Percentiles rank a stretch among this genome's conserved stretches.
These are phyloP conservation scores for Stramonita haemastoma DNA, from an alignment of 2,888 invertebrate species.

Conservation along the genomic window DNA sequence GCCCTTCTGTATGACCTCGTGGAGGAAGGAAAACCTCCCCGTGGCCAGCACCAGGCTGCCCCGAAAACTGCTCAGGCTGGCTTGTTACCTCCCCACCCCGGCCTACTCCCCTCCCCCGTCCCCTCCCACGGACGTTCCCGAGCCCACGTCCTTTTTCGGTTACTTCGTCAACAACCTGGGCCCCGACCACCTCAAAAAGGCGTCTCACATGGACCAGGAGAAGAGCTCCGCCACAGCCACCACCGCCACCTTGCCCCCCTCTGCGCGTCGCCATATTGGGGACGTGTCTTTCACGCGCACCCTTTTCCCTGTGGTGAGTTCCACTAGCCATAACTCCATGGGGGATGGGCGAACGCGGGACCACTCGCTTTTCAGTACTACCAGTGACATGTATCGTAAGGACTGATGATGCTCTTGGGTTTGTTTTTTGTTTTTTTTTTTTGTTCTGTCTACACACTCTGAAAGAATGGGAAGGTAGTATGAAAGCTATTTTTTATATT, in stretches of 20 bases:
- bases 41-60: slow-evolving; percentile 19
- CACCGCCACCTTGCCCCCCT: background rate
- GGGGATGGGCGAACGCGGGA: background rate
- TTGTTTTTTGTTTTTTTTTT: too few species aligned
- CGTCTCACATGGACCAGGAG: too few species aligned
- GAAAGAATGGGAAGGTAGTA: too few species aligned
- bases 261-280: background rate
- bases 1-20: background rate
- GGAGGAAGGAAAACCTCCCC: slow-evolving; percentile 24
- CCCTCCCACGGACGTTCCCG: slow-evolving; percentile 15
- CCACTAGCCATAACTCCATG: background rate
- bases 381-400: background rate
- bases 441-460: background rate
- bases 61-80: background rate
- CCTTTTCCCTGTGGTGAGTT: background rate
- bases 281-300: background rate
- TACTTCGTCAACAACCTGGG: slow-evolving; percentile 19
- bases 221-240: background rate
- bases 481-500: background rate
- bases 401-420: too few species aligned
- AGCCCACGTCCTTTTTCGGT: slow-evolving; percentile 20
- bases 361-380: background rate
- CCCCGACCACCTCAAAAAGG: background rate
- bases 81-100: slow-evolving; percentile 6
- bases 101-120: background rate